These are phyloP conservation scores for Caenorhabditis afra DNA, from an alignment of 2,888 invertebrate species.

Conservation along the genomic window DNA sequence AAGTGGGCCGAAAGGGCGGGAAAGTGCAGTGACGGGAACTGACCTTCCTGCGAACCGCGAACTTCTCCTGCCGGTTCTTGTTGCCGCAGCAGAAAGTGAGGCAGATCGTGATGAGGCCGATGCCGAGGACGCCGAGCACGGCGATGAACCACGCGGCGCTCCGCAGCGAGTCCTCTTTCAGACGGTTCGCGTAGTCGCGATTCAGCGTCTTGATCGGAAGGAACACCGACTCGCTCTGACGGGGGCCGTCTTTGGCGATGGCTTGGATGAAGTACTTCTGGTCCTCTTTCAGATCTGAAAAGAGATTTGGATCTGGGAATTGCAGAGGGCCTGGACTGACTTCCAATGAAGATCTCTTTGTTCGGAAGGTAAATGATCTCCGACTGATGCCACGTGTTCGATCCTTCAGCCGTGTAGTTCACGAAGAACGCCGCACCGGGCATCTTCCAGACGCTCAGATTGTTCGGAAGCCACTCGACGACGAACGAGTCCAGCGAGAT, in stretches of 20 bases:
- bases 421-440: conserved; percentile 94
- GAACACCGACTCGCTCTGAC: conserved; percentile 81
- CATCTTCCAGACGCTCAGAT: conserved; percentile 83
- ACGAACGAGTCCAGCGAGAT: conserved; percentile 80
- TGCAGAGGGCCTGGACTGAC: conserved; percentile 6
- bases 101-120: conserved; percentile 79
- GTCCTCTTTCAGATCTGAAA: conserved; percentile 83
- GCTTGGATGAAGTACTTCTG: conserved; percentile 90
- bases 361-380: conserved; percentile 84
- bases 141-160: conserved; percentile 82
- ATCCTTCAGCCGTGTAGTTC: conserved; percentile 85
- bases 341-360: conserved; percentile 85
- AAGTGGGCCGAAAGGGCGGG: not conserved
- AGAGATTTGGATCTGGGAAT: not conserved
- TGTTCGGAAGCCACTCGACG: conserved; percentile 87
- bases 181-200: conserved; percentile 62
- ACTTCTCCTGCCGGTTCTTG: conserved; percentile 64
- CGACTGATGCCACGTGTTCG: conserved; percentile 85
- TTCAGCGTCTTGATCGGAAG: conserved; percentile 61
- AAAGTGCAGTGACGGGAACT: conserved; percentile 16
- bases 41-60: conserved; percentile 69
- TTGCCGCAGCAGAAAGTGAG: conserved; percentile 77
- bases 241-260: conserved; percentile 90
- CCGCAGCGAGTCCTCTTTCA: conserved; percentile 76
- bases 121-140: conserved; percentile 80